These are phyloP conservation scores for Rhodinocichla rosea DNA, from an alignment of 2,113 vertebrate genomes.

Conservation along the genomic window DNA sequence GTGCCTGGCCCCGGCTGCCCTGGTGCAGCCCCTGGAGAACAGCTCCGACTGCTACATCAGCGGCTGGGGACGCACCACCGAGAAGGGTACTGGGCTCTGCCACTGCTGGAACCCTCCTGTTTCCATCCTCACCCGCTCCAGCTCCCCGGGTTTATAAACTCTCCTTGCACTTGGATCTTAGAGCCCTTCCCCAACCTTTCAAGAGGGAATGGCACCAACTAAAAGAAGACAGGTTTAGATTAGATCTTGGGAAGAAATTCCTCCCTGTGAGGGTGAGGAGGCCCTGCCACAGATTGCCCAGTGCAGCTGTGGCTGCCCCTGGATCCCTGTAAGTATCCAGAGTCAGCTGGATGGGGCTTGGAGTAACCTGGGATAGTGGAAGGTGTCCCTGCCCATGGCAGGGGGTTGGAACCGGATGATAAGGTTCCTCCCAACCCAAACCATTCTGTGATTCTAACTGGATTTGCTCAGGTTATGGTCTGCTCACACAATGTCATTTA, in stretches of 20 bases:
- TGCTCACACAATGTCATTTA: background rate
- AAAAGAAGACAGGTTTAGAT: background rate
- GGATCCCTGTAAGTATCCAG: background rate
- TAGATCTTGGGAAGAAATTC: background rate
- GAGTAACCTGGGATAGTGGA: background rate
- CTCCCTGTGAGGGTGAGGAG: background rate
- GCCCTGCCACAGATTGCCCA: background rate
- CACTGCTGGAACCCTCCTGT: background rate
- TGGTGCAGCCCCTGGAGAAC: background rate
- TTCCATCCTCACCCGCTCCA: fast-evolving
- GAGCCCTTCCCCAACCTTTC: background rate
- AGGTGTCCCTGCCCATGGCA: background rate
- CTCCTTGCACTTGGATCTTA: fast-evolving
- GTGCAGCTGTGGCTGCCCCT: background rate
- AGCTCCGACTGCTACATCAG: background rate
- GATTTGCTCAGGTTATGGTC: background rate
- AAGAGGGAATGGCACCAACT: background rate
- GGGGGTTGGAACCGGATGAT: too few species aligned
- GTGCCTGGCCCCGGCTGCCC: background rate
- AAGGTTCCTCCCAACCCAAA: background rate
- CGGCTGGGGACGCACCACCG: background rate
- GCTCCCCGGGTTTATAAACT: fast-evolving
- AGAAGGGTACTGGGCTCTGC: background rate
- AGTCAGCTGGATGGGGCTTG: fast-evolving
- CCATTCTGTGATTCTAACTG: background rate